Evolutionary conservation across 1,140 invertebrate genomes (phyloP), one percentile per base, ranked within the genome.

Genomic region (Elymnias hypermnestra): DNA sequence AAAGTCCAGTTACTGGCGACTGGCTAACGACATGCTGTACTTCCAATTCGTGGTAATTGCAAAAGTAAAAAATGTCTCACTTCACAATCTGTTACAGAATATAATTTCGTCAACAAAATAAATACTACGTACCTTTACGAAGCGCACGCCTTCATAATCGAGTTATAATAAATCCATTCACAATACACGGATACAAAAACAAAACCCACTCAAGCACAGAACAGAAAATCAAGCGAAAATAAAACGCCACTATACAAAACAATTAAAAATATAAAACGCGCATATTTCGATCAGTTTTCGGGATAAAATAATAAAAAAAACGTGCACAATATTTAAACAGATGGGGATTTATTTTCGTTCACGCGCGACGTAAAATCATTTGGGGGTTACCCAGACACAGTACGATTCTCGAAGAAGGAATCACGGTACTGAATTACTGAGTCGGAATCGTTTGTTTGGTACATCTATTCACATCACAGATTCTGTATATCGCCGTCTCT

Each of bases 321-420:
- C 70, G 69, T 67, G 60, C 73, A 79, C 73, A 72, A 76, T 82
- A 72, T 72, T 78, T 75, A 57, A 76, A 79, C 77, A 83, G 75
- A 82, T 83, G 77, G 68, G 35, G 60, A 71, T 72, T 73, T 83
- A 77, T 81, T 81, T 81, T 77, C 55, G 74, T 72, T 69, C 47
- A 67, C 75, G 69, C 77, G 69, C 69, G 68, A 69, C 56, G 62
- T 57, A 52, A 53, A 41, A 59, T 46, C 35, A 28, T 21, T 54
- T 10, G 12, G 6, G 18, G 18, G 39, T 28, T 42, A 35, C 35
- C 49, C 51, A 52, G 54, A 25, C 40, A 46, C 33, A 42, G 54
- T 49, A 23, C 55, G 42, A 40, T 38, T 53, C 53, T 43, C 46
- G 25, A 45, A 46, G 58, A 67, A 55, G 60, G 58, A 72, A 75